phyloP scores from a whole-genome alignment of 2,113 vertebrate species.

The Corythaixoides concolor region DNA sequence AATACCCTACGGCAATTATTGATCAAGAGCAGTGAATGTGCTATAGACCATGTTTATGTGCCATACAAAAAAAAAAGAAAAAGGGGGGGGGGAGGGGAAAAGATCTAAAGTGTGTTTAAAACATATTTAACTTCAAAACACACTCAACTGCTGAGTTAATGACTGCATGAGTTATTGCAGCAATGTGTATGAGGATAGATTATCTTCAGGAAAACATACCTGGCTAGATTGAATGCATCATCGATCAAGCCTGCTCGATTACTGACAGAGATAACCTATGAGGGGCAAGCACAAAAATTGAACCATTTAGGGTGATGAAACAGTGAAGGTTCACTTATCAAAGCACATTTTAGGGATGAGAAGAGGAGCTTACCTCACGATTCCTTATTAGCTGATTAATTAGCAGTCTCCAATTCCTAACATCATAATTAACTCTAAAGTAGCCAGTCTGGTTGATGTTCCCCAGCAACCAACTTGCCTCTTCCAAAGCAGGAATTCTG shows the following conservation, averaged over 20 bases:
- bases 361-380: conserved; percentile 79
- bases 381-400: conserved; percentile 91
- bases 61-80: not conserved
- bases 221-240: conserved; percentile 95
- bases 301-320: conserved; percentile 62
- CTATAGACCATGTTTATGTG: not conserved
- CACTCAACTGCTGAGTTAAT: not conserved
- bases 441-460: conserved; percentile 98
- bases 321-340: not conserved
- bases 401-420: conserved; percentile 93
- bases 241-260: conserved; percentile 95
- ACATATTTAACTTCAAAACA: conserved; percentile 31
- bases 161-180: not conserved
- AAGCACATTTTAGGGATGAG: conserved; percentile 29
- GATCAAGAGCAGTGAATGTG: conserved; percentile 41
- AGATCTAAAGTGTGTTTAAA: conserved; percentile 9
- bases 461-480: conserved; percentile 89
- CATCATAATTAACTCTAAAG: conserved; percentile 97
- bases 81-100: not conserved
- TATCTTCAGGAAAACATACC: conserved; percentile 80
- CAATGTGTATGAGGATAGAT: conserved; percentile 40
- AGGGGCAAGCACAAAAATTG: conserved; percentile 50
- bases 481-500: conserved; percentile 81
- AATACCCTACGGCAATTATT: conserved; percentile 63
- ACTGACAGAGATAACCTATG: conserved; percentile 92